Evolutionary conservation across 2,888 invertebrate genomes (phyloP), one percentile per base, ranked within the genome.

Genomic region (Ornithoptera alexandrae): DNA sequence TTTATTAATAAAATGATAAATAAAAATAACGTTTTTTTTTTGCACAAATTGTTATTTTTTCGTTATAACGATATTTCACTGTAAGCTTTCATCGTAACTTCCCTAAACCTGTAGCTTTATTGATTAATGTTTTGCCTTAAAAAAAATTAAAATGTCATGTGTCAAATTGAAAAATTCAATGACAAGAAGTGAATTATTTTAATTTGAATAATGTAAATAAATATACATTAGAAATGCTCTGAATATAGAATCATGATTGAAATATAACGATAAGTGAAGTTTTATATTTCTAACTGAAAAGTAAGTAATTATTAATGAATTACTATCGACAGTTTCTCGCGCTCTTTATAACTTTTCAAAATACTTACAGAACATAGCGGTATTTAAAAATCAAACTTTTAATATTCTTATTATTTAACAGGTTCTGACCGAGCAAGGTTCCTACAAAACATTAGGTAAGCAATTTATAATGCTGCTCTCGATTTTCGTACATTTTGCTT

Each of bases 131-230:
- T 53, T 17, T 12, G 1, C n/a, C 20, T 60, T 15, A 36, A 39
- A 56, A 56, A 12, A 7, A 58, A 10, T 59, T 22, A 2, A 50
- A 72, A 72, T 71, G 73, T 69, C 72, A 73, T 30, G 66, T 71
- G 75, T 75, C 74, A 74, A 68, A 62, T 5, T 61, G 60, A 69
- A 65, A 62, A 69, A 56, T 57, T 62, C 36, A 18, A 18, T 15
- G 22, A 53, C 53, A 53, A 18, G 10, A 5, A 50, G n/a, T 56
- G 20, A 3, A 30, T 65, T 1, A 39, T 42, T 62, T 69, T 65
- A 65, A 65, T 69, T 69, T 69, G 69, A 39, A 39, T 10, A 39
- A 39, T 39, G 39, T 39, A 39, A 39, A 39, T 39, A 39, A 39
- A 39, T 1, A 39, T 39, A 39, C 39, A 10, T 10, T 39, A 7